Evolutionary conservation across 2,113 vertebrate species (phyloP), one percentile per base, ranked within the genome.

Genomic region (Bos javanicus): DNA sequence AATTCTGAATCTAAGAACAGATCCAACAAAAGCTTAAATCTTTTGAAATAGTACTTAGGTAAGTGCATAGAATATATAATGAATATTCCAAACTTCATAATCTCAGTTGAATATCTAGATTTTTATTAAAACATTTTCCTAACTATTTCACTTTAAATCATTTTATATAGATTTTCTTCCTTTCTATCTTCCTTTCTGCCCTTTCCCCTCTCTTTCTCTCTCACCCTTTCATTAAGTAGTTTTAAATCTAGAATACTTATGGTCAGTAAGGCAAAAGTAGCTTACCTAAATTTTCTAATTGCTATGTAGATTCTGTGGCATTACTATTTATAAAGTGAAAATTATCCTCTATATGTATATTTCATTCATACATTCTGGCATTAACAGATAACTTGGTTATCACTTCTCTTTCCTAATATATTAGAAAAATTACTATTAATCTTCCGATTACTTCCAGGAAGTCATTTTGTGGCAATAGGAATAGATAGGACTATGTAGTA

Each of bases 1-100:
- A 96, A 98, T 94, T 94, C 81, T 93, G 90, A 94, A 94, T 95
- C 43, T 2, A 92, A 91, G 83, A 94, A 39, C 33, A 96, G 84
- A 81, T 85, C 23, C 62, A 64, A 82, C 60, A 93, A 89, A 93
- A 96, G 82, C 90, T 89, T 39, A 93, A 71, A 54, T 92, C 95
- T 93, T 96, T 97, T 96, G 87, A 96, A 96, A 93, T 56, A 28
- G 82, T 89, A 52, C 64, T 94, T 83, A 97, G 30, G 33, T 89
- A 96, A 96, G 90, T 92, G 90, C 96, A 87, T 43, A 83, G 83
- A 94, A 94, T 94, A 88, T 59, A 54, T 81, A 90, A 96, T 91
- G 64, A 84, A 15, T 78, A 96, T 93, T 94, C 46, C 57, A 97
- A 89, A 81, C 86, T 93, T 95, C 30, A 88, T 94, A 94, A 91